phyloP scores from a whole-genome alignment of 2,888 invertebrate genomes.

The Octonoba sinensis region DNA sequence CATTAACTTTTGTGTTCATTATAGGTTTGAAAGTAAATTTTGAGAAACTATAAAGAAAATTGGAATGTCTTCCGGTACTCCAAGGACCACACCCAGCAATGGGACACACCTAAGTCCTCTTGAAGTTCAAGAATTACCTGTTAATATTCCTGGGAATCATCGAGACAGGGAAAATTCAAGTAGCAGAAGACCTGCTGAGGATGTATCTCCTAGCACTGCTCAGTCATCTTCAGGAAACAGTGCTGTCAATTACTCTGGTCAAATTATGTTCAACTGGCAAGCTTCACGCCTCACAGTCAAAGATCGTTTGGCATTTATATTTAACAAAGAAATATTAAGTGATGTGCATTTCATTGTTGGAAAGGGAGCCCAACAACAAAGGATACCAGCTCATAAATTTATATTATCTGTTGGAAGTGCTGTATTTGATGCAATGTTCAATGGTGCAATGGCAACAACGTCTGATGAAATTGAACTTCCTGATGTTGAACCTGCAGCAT shows the following conservation, averaged over 20 bases:
- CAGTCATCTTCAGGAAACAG: not conserved
- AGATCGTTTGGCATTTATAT: conserved; percentile 81
- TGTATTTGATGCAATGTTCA: conserved; percentile 89
- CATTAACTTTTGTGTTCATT: no score
- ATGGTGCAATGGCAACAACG: conserved; percentile 80
- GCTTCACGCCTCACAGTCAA: conserved; percentile 82
- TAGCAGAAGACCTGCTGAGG: conserved; percentile 32
- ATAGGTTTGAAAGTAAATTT: no score
- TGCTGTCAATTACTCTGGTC: conserved; percentile 54
- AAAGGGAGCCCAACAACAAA: conserved; percentile 78
- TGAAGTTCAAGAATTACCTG: conserved; percentile 57
- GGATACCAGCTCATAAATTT: conserved; percentile 84
- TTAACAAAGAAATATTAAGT: conserved; percentile 78
- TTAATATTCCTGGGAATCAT: conserved; percentile 63
- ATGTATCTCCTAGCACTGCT: conserved; percentile 7
- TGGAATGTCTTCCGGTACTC: conserved; percentile 55
- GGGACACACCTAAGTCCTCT: conserved; percentile 38
- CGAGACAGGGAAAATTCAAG: conserved; percentile 53
- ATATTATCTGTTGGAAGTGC: conserved; percentile 85
- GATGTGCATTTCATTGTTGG: conserved; percentile 87
- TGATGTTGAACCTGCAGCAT: conserved; percentile 86
- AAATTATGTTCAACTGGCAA: conserved; percentile 72
- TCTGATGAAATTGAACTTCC: conserved; percentile 83
- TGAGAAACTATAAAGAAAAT: not conserved
- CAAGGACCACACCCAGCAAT: conserved; percentile 49